Percentiles rank a stretch among this genome's conserved stretches.
Evolutionary conservation across 2,113 vertebrate genomes (phyloP).

Genomic region (Eonycteris spelaea): DNA sequence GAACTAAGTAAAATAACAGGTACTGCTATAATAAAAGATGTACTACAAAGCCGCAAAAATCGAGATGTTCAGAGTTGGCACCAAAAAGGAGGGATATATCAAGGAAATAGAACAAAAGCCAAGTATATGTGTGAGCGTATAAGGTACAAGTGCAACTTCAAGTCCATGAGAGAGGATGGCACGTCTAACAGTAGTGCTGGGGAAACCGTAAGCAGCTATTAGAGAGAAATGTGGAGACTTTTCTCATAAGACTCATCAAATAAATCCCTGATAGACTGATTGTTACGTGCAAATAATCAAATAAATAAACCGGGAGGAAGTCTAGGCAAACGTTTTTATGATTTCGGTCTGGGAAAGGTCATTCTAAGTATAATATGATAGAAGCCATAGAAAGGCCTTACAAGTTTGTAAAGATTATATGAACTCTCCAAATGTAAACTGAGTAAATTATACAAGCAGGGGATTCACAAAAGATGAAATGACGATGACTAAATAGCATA

Average conservation of each 20-base stretch:
- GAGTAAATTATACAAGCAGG: neutral
- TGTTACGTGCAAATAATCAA: neutral
- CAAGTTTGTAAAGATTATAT: neutral
- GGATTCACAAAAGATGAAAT: neutral
- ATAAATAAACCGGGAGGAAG: neutral
- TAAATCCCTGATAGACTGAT: neutral
- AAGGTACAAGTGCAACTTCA: neutral
- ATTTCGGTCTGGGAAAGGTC: neutral
- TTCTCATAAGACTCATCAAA: neutral
- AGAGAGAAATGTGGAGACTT: neutral
- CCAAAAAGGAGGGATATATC: neutral
- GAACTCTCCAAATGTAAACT: neutral
- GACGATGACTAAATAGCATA: neutral
- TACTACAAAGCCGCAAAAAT: neutral
- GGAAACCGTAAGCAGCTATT: neutral
- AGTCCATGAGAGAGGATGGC: neutral
- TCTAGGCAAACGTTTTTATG: neutral
- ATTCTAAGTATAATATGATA: neutral
- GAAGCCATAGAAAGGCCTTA: neutral
- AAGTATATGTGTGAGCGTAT: neutral
- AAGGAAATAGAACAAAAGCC: neutral
- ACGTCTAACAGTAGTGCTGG: neutral
- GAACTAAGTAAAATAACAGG: neutral
- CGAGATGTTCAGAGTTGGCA: neutral
- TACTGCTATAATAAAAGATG: neutral